These are phyloP conservation scores for Nesidiocoris tenuis DNA, from an alignment of 2,888 invertebrate species.

Conservation along the genomic window DNA sequence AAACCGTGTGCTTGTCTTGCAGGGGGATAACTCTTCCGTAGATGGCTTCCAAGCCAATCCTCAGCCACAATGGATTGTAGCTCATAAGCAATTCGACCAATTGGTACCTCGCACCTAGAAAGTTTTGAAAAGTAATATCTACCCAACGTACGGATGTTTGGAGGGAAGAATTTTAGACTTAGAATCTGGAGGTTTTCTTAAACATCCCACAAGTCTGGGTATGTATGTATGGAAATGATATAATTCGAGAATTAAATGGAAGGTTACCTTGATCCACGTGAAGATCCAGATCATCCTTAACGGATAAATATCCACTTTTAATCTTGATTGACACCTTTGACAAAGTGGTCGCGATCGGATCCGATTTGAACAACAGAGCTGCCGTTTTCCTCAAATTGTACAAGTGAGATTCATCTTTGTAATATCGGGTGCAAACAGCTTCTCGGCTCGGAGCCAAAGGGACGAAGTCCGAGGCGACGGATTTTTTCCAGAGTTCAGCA, in stretches of 20 bases:
- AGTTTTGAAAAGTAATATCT: background rate
- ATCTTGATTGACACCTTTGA: constrained; percentile 69
- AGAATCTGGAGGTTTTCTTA: background rate
- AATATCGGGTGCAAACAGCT: constrained; percentile 50
- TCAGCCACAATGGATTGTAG: constrained; percentile 87
- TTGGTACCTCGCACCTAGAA: constrained; percentile 66
- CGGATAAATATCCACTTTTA: constrained; percentile 70
- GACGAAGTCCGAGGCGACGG: constrained; percentile 25
- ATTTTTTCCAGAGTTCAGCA: constrained; percentile 64
- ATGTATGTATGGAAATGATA: no score
- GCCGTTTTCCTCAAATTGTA: constrained; percentile 69
- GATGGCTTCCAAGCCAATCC: constrained; percentile 82
- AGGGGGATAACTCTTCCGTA: constrained; percentile 73
- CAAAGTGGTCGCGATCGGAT: constrained; percentile 65
- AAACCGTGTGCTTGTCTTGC: constrained; percentile 74
- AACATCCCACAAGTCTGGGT: no score
- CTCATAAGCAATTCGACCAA: constrained; percentile 74
- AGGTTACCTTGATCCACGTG: constrained; percentile 76
- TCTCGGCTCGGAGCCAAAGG: constrained; percentile 43
- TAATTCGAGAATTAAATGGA: no score
- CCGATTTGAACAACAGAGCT: constrained; percentile 63
- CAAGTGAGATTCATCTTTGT: constrained; percentile 63
- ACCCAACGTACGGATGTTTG: no score
- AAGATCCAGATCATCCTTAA: constrained; percentile 75
- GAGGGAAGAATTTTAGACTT: background rate